A percentile compares a stretch with the other conserved stretches of the same genome.
These are phyloP conservation scores for Odontomyia ornata DNA, from an alignment of 2,888 invertebrate species.

Conservation along the genomic window DNA sequence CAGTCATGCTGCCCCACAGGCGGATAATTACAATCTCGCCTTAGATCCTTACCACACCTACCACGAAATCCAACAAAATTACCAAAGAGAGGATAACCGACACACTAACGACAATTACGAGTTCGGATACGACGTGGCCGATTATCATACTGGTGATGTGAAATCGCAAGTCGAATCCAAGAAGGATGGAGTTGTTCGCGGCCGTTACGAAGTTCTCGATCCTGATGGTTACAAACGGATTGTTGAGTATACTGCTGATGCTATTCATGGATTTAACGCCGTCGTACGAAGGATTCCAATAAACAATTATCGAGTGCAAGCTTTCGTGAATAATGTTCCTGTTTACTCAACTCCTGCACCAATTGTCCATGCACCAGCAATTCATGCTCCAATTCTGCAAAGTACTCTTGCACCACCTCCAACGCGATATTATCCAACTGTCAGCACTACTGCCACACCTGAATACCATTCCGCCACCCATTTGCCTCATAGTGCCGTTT, in stretches of 20 bases:
- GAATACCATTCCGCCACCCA: background rate
- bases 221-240: conserved; percentile 63
- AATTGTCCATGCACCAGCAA: conserved; percentile 24
- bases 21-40: background rate
- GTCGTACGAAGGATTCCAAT: conserved; percentile 58
- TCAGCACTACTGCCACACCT: background rate
- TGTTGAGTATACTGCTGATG: conserved; percentile 64
- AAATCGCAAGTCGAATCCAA: conserved; percentile 63
- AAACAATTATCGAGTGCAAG: conserved; percentile 1
- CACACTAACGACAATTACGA: conserved; percentile 54
- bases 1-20: background rate
- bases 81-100: conserved; percentile 10
- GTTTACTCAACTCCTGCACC: conserved; percentile 33
- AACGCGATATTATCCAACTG: background rate
- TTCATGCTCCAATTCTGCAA: background rate
- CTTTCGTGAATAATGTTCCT: background rate
- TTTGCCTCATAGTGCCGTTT: conserved; percentile 27
- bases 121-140: conserved; percentile 59
- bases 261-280: conserved; percentile 64
- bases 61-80: background rate
- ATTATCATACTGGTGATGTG: conserved; percentile 61
- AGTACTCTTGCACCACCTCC: background rate
- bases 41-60: conserved; percentile 25
- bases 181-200: conserved; percentile 62
- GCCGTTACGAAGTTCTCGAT: conserved; percentile 62